These are phyloP conservation scores for Zingel zingel DNA, from an alignment of 2,113 vertebrate genomes.

Conservation along the genomic window DNA sequence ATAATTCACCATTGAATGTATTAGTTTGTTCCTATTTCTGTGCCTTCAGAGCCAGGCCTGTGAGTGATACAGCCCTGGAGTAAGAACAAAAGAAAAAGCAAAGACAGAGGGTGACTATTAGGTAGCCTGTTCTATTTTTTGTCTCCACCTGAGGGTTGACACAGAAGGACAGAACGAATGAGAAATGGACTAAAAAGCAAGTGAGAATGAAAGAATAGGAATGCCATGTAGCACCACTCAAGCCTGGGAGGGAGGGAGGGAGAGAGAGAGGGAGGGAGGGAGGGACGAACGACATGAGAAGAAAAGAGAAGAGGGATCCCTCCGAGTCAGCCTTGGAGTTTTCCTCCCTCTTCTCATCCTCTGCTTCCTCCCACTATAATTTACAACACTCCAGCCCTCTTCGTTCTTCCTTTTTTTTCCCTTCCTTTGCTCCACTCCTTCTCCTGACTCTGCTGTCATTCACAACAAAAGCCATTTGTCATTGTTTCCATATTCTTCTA, in stretches of 20 bases:
- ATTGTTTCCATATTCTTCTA: slow-evolving; percentile 12
- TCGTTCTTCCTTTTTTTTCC: slow-evolving; percentile 15
- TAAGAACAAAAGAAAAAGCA: neutral
- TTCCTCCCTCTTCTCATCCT: slow-evolving; percentile 55
- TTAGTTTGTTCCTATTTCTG: neutral
- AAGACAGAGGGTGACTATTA: slow-evolving; percentile 16
- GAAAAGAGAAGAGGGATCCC: slow-evolving; percentile 72
- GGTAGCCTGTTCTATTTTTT: slow-evolving; percentile 66
- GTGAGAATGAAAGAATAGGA: slow-evolving; percentile 53
- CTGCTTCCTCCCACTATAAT: slow-evolving; percentile 62
- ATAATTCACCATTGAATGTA: neutral
- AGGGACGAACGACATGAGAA: slow-evolving; percentile 29
- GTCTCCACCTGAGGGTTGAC: slow-evolving; percentile 53
- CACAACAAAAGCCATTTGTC: slow-evolving; percentile 50
- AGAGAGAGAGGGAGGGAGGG: neutral
- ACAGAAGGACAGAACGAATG: slow-evolving; percentile 41
- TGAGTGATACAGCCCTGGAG: neutral
- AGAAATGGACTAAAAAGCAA: slow-evolving; percentile 51
- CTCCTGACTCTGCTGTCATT: slow-evolving; percentile 59
- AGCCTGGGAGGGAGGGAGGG: slow-evolving; percentile 33
- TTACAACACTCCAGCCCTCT: slow-evolving; percentile 39
- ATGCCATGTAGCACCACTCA: slow-evolving; percentile 50
- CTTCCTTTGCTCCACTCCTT: slow-evolving; percentile 35
- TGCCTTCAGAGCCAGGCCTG: neutral
- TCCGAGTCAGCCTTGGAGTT: slow-evolving; percentile 75